These are phyloP conservation scores for Tenthredo scrophulariae DNA, from an alignment of 2,888 invertebrate genomes.

Conservation along the genomic window DNA sequence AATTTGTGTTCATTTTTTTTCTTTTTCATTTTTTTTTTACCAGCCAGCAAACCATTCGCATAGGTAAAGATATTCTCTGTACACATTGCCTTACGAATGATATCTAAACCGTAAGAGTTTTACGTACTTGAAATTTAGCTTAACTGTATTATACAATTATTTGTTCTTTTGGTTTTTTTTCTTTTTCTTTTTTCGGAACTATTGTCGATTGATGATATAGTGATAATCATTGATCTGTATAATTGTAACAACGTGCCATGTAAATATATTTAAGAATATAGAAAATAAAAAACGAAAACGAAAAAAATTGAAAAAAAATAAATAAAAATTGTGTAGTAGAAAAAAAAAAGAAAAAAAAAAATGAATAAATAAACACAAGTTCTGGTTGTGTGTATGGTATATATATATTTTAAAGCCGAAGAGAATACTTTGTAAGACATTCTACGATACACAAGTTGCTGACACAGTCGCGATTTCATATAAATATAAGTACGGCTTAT, in stretches of 20 bases:
- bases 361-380: neutral
- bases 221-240: slow-evolving; percentile 30
- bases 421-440: slow-evolving; percentile 9
- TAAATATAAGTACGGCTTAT: neutral
- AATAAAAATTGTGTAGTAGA: neutral
- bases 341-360: neutral
- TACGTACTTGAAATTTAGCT: slow-evolving; percentile 2
- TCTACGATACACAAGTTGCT: neutral
- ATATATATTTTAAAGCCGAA: neutral
- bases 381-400: slow-evolving; percentile 5
- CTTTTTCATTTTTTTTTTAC: neutral
- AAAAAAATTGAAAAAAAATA: neutral
- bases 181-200: neutral
- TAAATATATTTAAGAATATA: slow-evolving; percentile 42
- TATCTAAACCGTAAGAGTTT: slow-evolving; percentile 1
- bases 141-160: neutral
- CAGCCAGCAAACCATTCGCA: neutral
- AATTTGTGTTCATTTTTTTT: neutral
- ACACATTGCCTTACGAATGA: neutral
- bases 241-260: slow-evolving; percentile 46
- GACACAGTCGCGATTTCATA: slow-evolving; percentile 4
- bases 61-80: neutral
- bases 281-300: neutral
- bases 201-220: slow-evolving; percentile 1
- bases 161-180: neutral